A percentile compares a stretch with the other conserved stretches of the same genome.
Evolutionary conservation across 1,140 invertebrate species (phyloP).

Genomic region (Streblospio benedicti): DNA sequence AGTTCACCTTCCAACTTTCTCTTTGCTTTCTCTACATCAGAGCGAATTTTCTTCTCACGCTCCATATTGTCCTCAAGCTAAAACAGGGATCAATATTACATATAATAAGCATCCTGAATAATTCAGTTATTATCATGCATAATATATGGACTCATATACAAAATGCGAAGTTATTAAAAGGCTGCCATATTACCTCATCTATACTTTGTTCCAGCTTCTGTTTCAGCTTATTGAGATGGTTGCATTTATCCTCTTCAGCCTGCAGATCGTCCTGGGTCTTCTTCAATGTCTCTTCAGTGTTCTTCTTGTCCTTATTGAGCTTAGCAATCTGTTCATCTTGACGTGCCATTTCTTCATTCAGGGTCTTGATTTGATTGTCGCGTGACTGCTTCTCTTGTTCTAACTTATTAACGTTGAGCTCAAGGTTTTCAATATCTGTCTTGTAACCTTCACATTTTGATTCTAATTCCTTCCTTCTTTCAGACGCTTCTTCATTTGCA

Average conservation of each 20-base stretch:
- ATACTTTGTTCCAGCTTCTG: slow-evolving; percentile 94
- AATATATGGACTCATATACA: too few relatives aligned
- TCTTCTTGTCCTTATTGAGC: slow-evolving; percentile 98
- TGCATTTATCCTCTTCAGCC: slow-evolving; percentile 96
- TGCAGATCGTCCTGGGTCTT: slow-evolving; percentile 94
- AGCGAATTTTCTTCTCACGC: slow-evolving; percentile 95
- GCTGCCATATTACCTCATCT: slow-evolving; percentile 74
- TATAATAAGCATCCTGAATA: too few relatives aligned
- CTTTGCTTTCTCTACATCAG: slow-evolving; percentile 94
- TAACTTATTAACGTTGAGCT: slow-evolving; percentile 74
- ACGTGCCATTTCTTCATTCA: slow-evolving; percentile 89
- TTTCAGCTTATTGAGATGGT: slow-evolving; percentile 98
- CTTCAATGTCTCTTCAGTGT: slow-evolving; percentile 86
- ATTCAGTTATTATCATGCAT: too few relatives aligned
- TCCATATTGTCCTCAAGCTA: slow-evolving; percentile 90
- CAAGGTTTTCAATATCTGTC: slow-evolving; percentile 93
- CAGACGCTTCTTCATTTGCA: slow-evolving; percentile 59
- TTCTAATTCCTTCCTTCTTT: slow-evolving; percentile 91
- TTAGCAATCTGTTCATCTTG: slow-evolving; percentile 99
- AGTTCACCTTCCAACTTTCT: slow-evolving; percentile 89
- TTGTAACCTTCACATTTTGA: slow-evolving; percentile 84
- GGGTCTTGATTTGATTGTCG: slow-evolving; percentile 97
- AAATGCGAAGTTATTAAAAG: too few relatives aligned
- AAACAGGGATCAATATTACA: too few relatives aligned
- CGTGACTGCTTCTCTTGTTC: slow-evolving; percentile 92